Percentiles rank a stretch among this genome's conserved stretches.
These are phyloP conservation scores for Macquaria australasica DNA, from an alignment of 2,113 vertebrate genomes.

Conservation along the genomic window DNA sequence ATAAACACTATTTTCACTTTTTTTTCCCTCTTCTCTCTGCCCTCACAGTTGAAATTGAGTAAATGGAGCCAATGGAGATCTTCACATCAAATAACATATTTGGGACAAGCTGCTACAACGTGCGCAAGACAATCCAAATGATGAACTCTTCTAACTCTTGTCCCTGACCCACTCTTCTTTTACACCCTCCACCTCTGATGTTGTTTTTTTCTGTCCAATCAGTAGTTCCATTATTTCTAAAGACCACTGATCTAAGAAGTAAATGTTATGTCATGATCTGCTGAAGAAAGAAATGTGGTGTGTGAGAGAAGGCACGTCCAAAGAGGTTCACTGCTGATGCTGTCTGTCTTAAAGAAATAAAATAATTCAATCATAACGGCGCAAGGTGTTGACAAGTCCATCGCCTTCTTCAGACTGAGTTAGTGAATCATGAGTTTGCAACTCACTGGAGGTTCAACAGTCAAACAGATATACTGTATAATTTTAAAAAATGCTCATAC, in stretches of 20 bases:
- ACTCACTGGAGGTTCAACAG: not conserved
- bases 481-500: not conserved
- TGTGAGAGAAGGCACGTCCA: constrained; percentile 32
- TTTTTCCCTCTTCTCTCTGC: not conserved
- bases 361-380: constrained; percentile 46
- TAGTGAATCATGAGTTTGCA: not conserved
- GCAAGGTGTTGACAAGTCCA: not conserved
- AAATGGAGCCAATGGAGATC: constrained; percentile 35
- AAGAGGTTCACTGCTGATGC: constrained; percentile 63
- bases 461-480: not conserved
- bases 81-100: constrained; percentile 28
- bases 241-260: constrained; percentile 67
- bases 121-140: constrained; percentile 67
- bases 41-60: constrained; percentile 50
- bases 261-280: constrained; percentile 73
- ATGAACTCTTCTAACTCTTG: constrained; percentile 55
- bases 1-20: not conserved
- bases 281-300: constrained; percentile 60
- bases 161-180: constrained; percentile 12
- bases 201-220: constrained; percentile 55
- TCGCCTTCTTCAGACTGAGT: not conserved
- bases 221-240: constrained; percentile 62
- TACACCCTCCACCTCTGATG: constrained; percentile 26
- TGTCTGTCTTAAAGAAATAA: constrained; percentile 74
- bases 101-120: constrained; percentile 48